These are phyloP conservation scores for Glaucopsyche alexis DNA, from an alignment of 2,888 invertebrate genomes.

Conservation along the genomic window DNA sequence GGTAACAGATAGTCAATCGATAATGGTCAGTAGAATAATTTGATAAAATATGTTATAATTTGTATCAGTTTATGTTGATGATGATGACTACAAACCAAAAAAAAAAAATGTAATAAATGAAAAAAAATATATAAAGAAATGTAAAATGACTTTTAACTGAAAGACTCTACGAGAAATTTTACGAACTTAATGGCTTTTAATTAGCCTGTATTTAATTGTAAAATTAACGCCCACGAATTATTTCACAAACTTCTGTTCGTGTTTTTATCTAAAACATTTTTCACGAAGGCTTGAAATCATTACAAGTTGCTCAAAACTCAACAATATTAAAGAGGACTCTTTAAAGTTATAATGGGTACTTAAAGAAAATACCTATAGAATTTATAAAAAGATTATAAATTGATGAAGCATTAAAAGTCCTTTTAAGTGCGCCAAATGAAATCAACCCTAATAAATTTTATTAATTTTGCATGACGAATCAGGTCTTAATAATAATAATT, in stretches of 20 bases:
- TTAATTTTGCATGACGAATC: conserved; percentile 19
- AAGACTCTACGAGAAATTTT: no score
- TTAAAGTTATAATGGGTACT: conserved; percentile 16
- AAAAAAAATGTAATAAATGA: no score
- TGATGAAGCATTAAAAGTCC: conserved; percentile 18
- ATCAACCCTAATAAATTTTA: conserved; percentile 24
- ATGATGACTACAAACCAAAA: no score
- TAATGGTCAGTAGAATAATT: no score
- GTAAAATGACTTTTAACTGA: no score
- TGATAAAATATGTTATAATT: no score
- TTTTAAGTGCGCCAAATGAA: conserved; percentile 21
- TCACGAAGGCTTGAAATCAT: background rate
- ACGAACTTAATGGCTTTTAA: no score
- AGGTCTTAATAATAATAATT: conserved; percentile 6
- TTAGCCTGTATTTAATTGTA: background rate
- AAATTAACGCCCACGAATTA: background rate
- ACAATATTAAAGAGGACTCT: background rate
- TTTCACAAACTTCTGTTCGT: background rate
- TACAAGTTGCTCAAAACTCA: conserved; percentile 1
- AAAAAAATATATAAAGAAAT: no score
- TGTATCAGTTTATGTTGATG: no score
- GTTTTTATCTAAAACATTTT: background rate
- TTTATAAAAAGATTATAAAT: conserved; percentile 8
- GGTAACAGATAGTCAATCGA: no score
- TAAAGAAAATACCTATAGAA: background rate